phyloP scores from a whole-genome alignment of 2,797 vertebrate species.

The Notamacropus eugenii region DNA sequence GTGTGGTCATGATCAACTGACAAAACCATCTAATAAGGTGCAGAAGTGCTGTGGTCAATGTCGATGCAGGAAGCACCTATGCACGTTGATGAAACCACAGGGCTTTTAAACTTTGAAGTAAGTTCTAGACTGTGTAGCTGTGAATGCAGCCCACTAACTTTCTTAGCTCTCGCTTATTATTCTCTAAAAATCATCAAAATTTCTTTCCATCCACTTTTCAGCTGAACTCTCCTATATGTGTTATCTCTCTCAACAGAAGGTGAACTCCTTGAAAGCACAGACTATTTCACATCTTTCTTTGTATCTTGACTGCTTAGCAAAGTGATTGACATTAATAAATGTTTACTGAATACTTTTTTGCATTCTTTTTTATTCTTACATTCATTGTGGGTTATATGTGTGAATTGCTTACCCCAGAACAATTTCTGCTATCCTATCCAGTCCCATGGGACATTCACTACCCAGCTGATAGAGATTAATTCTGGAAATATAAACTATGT shows the following conservation, averaged over 20 bases:
- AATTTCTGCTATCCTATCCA: background rate
- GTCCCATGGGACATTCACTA: background rate
- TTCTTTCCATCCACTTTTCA: background rate
- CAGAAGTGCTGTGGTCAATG: background rate
- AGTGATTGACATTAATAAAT: background rate
- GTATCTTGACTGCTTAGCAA: background rate
- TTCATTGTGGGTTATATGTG: background rate
- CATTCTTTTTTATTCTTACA: background rate
- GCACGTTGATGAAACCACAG: background rate
- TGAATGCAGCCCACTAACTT: background rate
- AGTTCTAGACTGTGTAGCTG: background rate
- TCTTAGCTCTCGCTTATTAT: background rate
- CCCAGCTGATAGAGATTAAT: background rate
- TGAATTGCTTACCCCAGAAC: background rate
- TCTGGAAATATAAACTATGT: background rate
- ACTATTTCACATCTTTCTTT: background rate
- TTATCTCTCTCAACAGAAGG: background rate
- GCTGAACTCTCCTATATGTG: background rate
- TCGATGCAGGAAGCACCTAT: background rate
- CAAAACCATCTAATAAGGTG: background rate
- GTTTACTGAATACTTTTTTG: background rate
- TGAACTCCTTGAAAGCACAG: background rate
- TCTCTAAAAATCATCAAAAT: background rate
- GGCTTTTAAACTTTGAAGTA: background rate
- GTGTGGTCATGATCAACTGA: background rate